Evolutionary conservation across 53 echinoderm and acorn worm genomes (phyloP), one percentile per base, ranked within the genome.

Genomic region (Crossaster papposus): DNA sequence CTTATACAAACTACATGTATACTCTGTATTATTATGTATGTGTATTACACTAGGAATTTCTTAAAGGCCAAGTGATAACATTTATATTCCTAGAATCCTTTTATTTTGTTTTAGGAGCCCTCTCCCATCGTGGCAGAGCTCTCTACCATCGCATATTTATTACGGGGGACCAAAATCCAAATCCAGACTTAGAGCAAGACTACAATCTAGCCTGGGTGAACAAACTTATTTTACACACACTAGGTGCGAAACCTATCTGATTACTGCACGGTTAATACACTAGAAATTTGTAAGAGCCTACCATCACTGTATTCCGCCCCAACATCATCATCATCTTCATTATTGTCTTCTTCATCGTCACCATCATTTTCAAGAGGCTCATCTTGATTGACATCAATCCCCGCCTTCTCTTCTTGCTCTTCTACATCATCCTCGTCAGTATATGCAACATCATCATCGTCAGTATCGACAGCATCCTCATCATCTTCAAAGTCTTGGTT

Each of bases 321-420:
- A 83, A 28, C 80, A 12, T 64, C 28, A 24, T 83, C 84, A 70
- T 70, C 54, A 72, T 72, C 70, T 34, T 83, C 84, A 30, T 52
- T 32, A 76, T 62, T 54, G 20, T 72, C 82, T n/a, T 89, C 79
- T 22, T 89, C 88, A 20, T 38, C 78, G 18, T 89, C 44, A 9
- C 9, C 44, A 44, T 44, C 44, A 44, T 44, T 79, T 31, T 89
- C 70, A 23, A 82, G 73, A 14, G 33, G 15, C 26, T 81, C 77
- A 28, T 86, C 54, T 73, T 83, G 81, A 65, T 76, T 65, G 13
- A 36, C 74, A 81, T 84, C 71, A 15, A 62, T 44, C 89, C 58
- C 89, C 0, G 35, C 35, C 29, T 31, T 62, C 11, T 85, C 89
- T 52, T 80, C 90, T 29, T 54, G 38, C 17, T 83, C 77, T 17